phyloP scores from a whole-genome alignment of 2,797 vertebrate genomes.

The Mus caroli region DNA sequence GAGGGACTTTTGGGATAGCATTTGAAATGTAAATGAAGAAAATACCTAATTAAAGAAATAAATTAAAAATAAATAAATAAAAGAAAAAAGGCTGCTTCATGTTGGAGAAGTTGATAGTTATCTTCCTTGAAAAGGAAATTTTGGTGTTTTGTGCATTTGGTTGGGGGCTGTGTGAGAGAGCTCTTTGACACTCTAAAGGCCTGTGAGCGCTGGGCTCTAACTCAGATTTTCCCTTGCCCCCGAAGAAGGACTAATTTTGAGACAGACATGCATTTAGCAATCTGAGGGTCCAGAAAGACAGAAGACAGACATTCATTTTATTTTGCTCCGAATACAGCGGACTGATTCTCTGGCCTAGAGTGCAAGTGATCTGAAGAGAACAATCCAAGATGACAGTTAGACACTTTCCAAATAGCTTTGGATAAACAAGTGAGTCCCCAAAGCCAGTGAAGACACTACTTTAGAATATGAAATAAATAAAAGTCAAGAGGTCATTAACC shows the following conservation, averaged over 20 bases:
- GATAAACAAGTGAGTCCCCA: conserved; percentile 67
- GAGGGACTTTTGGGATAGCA: too few relatives aligned
- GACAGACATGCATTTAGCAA: conserved; percentile 75
- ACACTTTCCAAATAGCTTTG: conserved; percentile 69
- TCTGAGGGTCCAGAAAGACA: conserved; percentile 64
- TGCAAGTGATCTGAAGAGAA: conserved; percentile 72
- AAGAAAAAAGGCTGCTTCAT: conserved; percentile 19
- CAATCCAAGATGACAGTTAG: conserved; percentile 73
- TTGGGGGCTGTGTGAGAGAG: background rate
- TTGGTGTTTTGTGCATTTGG: conserved; percentile 21
- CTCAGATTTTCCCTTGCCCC: conserved; percentile 46
- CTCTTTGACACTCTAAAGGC: conserved; percentile 31
- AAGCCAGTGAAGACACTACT: conserved; percentile 65
- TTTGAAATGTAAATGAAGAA: too few relatives aligned
- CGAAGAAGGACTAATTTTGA: conserved; percentile 72
- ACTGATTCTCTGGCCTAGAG: conserved; percentile 71
- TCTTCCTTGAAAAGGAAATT: conserved; percentile 59
- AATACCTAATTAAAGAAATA: too few relatives aligned
- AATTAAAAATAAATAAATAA: too few relatives aligned
- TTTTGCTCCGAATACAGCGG: conserved; percentile 72
- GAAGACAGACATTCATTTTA: conserved; percentile 75
- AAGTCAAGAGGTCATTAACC: conserved; percentile 65
- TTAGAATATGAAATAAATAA: conserved; percentile 68
- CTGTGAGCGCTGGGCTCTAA: conserved; percentile 43
- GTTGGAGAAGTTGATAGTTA: background rate